Evolutionary conservation across 2,888 invertebrate species (phyloP).

Genomic region (Stenodema calcarata): DNA sequence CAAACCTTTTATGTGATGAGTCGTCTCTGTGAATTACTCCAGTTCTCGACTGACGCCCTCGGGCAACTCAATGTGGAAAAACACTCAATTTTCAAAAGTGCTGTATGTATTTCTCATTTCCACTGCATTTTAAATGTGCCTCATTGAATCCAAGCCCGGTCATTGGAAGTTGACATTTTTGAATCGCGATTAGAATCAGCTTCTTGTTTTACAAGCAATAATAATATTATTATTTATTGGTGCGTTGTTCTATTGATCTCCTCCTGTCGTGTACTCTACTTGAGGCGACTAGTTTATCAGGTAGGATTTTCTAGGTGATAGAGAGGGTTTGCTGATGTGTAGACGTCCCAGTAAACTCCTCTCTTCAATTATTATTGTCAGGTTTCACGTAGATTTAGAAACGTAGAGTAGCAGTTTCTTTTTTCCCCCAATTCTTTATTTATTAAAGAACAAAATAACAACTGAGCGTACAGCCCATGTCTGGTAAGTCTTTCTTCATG

Average conservation of each 20-base stretch:
- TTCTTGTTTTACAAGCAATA: neutral
- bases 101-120: neutral
- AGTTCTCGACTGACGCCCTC: neutral
- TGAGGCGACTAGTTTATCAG: too few relatives aligned
- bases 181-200: neutral
- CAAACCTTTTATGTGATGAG: neutral
- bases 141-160: neutral
- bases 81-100: neutral
- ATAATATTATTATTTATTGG: neutral
- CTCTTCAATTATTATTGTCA: too few relatives aligned
- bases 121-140: neutral
- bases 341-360: too few relatives aligned
- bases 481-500: too few relatives aligned
- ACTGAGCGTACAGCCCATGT: too few relatives aligned
- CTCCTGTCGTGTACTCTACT: too few relatives aligned
- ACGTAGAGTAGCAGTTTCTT: too few relatives aligned
- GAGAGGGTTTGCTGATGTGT: too few relatives aligned
- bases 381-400: too few relatives aligned
- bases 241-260: neutral
- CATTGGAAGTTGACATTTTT: neutral
- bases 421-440: too few relatives aligned
- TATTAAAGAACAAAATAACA: too few relatives aligned
- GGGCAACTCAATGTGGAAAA: neutral
- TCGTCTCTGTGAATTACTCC: neutral
- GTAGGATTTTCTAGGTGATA: too few relatives aligned